A percentile compares a stretch with the other conserved stretches of the same genome.
Conservation (phyloP, 2,888 invertebrate species). For the Harpalus rubripes region DNA sequence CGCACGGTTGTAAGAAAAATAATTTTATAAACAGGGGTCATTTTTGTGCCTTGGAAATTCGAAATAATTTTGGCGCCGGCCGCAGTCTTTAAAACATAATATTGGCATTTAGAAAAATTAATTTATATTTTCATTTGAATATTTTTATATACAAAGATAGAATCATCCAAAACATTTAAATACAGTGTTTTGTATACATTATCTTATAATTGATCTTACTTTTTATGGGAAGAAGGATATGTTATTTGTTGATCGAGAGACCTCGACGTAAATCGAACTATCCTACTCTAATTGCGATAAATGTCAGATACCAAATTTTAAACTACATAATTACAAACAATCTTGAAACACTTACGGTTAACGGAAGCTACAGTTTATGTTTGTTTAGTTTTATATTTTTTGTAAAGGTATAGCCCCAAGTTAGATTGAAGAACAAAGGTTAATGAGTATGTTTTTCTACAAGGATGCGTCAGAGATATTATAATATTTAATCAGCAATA, state of each 20-base stretch:
- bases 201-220: background rate
- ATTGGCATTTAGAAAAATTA: too few species aligned
- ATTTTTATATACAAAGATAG: too few species aligned
- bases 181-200: background rate
- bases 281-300: background rate
- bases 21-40: too few species aligned
- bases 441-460: background rate
- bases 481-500: too few species aligned
- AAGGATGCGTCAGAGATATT: too few species aligned
- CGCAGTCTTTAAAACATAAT: too few species aligned
- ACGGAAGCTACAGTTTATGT: background rate
- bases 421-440: background rate
- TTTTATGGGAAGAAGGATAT: background rate
- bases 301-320: background rate
- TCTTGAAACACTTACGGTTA: background rate
- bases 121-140: too few species aligned
- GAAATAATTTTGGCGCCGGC: too few species aligned
- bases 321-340: background rate
- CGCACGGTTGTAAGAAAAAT: too few species aligned
- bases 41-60: too few species aligned
- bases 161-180: too few species aligned
- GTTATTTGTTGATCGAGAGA: background rate
- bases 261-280: background rate
- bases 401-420: background rate
- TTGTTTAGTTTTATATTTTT: constrained; percentile 7